phyloP scores from a whole-genome alignment of 2,888 invertebrate species.

The Pardosa pseudoannulata region DNA sequence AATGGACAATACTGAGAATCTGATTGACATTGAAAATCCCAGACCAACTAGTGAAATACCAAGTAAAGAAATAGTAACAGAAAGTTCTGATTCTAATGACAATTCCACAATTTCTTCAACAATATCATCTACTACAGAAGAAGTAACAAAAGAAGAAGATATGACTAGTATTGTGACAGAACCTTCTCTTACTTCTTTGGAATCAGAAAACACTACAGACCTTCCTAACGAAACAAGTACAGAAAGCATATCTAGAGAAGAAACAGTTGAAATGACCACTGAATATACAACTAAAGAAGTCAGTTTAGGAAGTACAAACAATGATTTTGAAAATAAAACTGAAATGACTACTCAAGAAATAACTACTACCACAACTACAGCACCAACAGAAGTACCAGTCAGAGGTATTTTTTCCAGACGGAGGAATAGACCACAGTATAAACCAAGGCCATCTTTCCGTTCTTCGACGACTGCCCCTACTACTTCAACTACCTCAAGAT shows the following conservation, averaged over 20 bases:
- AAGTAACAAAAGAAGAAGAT: background rate
- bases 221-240: background rate
- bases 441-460: conserved; percentile 58
- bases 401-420: conserved; percentile 47
- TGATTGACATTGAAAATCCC: background rate
- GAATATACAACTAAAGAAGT: background rate
- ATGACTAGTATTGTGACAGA: background rate
- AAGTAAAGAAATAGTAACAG: background rate
- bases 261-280: background rate
- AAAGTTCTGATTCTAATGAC: background rate
- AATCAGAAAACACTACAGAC: background rate
- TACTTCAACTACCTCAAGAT: conserved; percentile 23
- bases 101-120: background rate
- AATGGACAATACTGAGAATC: background rate
- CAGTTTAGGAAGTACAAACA: background rate
- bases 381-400: conserved; percentile 31
- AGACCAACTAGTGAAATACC: background rate
- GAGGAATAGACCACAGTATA: conserved; percentile 58
- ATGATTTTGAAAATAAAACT: background rate
- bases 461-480: too few relatives aligned
- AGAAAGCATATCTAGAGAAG: background rate
- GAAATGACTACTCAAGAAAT: conserved; percentile 25
- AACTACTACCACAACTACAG: conserved; percentile 12
- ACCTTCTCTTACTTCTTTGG: background rate
- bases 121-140: background rate